These are phyloP conservation scores for Anguilla marmorata DNA, from an alignment of 2,797 vertebrate genomes.

Conservation along the genomic window DNA sequence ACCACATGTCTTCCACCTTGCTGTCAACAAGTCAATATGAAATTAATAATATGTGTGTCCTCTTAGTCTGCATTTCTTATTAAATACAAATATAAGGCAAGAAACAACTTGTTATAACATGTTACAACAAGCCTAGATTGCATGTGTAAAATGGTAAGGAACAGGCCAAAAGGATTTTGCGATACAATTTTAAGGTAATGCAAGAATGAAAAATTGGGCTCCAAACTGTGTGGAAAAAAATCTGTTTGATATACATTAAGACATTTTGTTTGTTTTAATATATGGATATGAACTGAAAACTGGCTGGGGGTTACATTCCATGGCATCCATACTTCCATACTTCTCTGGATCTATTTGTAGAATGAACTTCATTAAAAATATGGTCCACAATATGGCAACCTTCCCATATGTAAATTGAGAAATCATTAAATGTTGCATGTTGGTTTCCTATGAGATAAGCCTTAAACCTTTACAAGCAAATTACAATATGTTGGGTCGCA, in stretches of 20 bases:
- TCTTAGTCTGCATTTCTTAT: slow-evolving; percentile 33
- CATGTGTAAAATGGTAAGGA: not conserved
- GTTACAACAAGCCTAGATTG: not conserved
- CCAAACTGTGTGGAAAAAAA: not conserved
- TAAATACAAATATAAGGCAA: not conserved
- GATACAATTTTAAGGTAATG: not conserved
- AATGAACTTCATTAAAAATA: not conserved
- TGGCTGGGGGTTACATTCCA: not conserved
- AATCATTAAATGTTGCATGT: not conserved
- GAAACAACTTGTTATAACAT: not conserved
- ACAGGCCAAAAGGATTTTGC: not conserved
- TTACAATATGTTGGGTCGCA: not conserved
- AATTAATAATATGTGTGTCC: not conserved
- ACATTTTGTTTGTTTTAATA: not conserved
- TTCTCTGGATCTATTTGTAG: not conserved
- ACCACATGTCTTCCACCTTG: slow-evolving; percentile 38
- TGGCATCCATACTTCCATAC: not conserved
- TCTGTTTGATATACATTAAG: not conserved
- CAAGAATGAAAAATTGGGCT: not conserved
- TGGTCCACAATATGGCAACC: not conserved
- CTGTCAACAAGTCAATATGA: slow-evolving; percentile 32
- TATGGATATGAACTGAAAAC: not conserved
- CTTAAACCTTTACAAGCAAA: not conserved
- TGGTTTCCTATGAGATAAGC: not conserved
- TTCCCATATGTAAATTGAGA: not conserved